phyloP scores from a whole-genome alignment of 2,113 vertebrate species.

The Pygoscelis antarcticus region DNA sequence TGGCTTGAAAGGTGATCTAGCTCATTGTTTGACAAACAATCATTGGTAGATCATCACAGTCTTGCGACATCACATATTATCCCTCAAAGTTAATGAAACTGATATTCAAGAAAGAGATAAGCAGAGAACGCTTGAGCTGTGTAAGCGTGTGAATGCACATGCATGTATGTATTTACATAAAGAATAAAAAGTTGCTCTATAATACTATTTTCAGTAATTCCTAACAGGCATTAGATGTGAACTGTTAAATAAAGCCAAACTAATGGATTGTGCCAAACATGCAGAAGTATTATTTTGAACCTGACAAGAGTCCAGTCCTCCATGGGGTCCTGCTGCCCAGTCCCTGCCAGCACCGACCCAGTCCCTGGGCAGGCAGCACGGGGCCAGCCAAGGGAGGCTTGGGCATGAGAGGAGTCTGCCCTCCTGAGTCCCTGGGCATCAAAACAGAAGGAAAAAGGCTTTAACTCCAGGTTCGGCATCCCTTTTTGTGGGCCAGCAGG shows the following conservation, averaged over 20 bases:
- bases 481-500: neutral
- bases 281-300: neutral
- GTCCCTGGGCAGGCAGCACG: accelerated
- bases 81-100: neutral
- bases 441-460: neutral
- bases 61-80: neutral
- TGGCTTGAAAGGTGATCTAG: neutral
- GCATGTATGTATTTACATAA: neutral
- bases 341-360: neutral
- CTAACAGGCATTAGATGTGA: neutral
- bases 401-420: too few relatives aligned
- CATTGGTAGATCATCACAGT: neutral
- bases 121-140: neutral
- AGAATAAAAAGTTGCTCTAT: neutral
- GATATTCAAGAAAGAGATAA: neutral
- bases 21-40: neutral
- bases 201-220: neutral
- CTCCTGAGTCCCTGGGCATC: too few relatives aligned
- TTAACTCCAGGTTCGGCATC: neutral
- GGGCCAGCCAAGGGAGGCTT: neutral
- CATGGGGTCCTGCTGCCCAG: neutral
- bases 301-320: neutral
- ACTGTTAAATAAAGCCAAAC: neutral
- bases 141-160: accelerated
- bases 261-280: neutral